Percentiles rank a stretch among this genome's conserved stretches.
These are phyloP conservation scores for Thomomys bottae DNA, from an alignment of 2,113 vertebrate genomes.

Conservation along the genomic window DNA sequence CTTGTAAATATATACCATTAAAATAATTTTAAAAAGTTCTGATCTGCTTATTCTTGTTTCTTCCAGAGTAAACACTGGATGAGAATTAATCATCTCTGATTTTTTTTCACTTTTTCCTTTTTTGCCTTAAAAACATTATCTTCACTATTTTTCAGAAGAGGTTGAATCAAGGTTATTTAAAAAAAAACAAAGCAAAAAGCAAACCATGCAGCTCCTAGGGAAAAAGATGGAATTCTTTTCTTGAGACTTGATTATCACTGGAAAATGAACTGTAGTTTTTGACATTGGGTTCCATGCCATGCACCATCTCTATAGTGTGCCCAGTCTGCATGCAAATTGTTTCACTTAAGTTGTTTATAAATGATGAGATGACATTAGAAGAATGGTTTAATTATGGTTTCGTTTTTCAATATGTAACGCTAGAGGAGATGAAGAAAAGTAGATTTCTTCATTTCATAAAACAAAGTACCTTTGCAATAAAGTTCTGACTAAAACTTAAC, in stretches of 20 bases:
- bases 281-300: neutral
- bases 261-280: conserved; percentile 54
- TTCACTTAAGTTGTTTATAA: conserved; percentile 71
- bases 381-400: conserved; percentile 77
- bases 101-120: conserved; percentile 29
- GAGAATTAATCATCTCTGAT: neutral
- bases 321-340: conserved; percentile 60
- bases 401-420: conserved; percentile 67
- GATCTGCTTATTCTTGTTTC: neutral
- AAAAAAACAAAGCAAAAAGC: neutral
- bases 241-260: conserved; percentile 25
- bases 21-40: neutral
- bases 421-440: conserved; percentile 67
- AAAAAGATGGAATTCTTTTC: neutral
- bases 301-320: neutral
- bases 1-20: neutral
- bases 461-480: conserved; percentile 70
- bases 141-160: conserved; percentile 27
- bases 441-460: conserved; percentile 77
- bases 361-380: conserved; percentile 78
- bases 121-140: neutral
- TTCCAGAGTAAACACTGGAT: neutral
- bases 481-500: conserved; percentile 81
- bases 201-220: neutral
- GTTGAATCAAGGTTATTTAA: conserved; percentile 32